Evolutionary conservation across 2,797 vertebrate genomes (phyloP).

Genomic region (Anguilla marmorata): DNA sequence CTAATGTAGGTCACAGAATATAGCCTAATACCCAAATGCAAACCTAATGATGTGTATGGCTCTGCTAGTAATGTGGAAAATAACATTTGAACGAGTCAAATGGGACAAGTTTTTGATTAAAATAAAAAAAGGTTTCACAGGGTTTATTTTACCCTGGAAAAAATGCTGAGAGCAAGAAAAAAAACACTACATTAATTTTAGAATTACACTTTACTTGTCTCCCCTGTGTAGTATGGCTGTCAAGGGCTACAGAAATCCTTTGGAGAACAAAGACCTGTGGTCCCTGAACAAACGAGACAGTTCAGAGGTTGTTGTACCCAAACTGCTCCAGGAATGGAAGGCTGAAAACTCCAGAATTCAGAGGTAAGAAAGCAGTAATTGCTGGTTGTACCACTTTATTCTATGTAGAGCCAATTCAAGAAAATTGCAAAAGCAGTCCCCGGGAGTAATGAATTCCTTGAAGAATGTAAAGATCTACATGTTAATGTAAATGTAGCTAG

Average conservation of each 20-base stretch:
- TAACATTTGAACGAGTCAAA: not conserved
- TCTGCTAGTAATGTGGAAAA: not conserved
- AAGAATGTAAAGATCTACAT: not conserved
- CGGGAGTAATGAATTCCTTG: not conserved
- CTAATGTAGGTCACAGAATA: conserved; percentile 4
- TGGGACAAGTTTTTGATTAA: not conserved
- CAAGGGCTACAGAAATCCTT: conserved; percentile 86
- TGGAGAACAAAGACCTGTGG: conserved; percentile 90
- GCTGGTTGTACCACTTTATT: not conserved
- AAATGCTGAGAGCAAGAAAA: not conserved
- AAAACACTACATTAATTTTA: not conserved
- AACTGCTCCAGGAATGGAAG: conserved; percentile 82
- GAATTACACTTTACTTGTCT: conserved; percentile 3
- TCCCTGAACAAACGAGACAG: conserved; percentile 80
- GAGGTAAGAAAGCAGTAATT: conserved; percentile 55
- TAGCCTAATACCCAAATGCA: not conserved
- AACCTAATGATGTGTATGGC: not conserved
- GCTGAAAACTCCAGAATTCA: conserved; percentile 73
- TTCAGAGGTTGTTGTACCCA: conserved; percentile 75
- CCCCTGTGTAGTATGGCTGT: conserved; percentile 78
- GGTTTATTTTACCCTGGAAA: not conserved
- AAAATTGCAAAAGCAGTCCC: not conserved
- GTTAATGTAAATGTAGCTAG: not conserved
- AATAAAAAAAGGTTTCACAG: not conserved
- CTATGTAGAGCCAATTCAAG: not conserved